phyloP scores from a whole-genome alignment of 1,140 invertebrate species.

The Augochlora pura region DNA sequence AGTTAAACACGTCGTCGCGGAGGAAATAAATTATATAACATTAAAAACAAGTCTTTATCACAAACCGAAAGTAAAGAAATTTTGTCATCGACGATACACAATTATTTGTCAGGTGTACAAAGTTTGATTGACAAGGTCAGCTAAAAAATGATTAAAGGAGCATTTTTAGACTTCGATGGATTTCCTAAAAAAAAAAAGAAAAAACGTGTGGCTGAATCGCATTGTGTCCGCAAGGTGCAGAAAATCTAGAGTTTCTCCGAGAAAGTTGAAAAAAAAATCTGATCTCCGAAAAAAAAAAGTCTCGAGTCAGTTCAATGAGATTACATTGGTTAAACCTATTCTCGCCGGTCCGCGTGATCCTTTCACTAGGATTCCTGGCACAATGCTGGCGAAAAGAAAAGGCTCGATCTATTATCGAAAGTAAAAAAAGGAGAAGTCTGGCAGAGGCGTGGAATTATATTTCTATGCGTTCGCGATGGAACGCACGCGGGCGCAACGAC shows the following conservation, averaged over 20 bases:
- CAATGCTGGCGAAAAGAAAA: constrained; percentile 63
- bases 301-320: constrained; percentile 43
- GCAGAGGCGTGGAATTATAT: constrained; percentile 17
- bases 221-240: background rate
- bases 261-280: constrained; percentile 1
- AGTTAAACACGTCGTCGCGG: too few relatives aligned
- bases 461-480: background rate
- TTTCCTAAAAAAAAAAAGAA: too few relatives aligned
- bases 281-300: constrained; percentile 2
- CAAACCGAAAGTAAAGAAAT: too few relatives aligned
- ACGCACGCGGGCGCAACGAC: background rate
- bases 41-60: too few relatives aligned
- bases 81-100: too few relatives aligned
- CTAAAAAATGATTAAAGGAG: background rate
- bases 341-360: constrained; percentile 59
- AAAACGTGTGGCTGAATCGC: too few relatives aligned
- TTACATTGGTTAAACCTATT: constrained; percentile 71
- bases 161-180: too few relatives aligned
- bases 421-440: constrained; percentile 18
- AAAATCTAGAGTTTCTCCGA: constrained; percentile 21
- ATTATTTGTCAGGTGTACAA: too few relatives aligned
- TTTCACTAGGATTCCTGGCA: constrained; percentile 68
- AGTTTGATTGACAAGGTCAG: background rate
- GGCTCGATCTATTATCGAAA: constrained; percentile 37
- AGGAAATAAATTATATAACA: too few relatives aligned